Percentiles rank a stretch among this genome's conserved stretches.
Evolutionary conservation across 1,140 invertebrate genomes (phyloP).

Genomic region (Scaptomyza montana): DNA sequence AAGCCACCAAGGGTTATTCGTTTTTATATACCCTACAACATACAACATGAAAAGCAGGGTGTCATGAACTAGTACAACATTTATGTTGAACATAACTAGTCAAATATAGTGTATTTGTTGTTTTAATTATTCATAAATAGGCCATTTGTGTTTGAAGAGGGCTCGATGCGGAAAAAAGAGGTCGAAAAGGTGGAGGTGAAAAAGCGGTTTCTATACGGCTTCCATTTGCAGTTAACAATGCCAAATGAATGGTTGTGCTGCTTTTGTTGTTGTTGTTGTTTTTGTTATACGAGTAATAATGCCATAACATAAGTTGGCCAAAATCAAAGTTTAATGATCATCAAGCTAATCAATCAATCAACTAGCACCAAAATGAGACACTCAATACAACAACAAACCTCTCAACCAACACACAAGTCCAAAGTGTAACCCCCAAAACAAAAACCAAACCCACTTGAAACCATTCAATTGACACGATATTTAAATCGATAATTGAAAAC

Average conservation of each 20-base stretch:
- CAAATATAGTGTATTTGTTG: too few relatives aligned
- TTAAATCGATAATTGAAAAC: too few relatives aligned
- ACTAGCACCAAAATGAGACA: too few relatives aligned
- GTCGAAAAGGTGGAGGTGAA: background rate
- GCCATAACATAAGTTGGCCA: conserved; percentile 23
- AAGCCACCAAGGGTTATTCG: background rate
- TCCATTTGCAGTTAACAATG: conserved; percentile 47
- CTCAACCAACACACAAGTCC: too few relatives aligned
- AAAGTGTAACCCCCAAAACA: too few relatives aligned
- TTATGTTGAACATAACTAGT: too few relatives aligned
- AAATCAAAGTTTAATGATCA: conserved; percentile 26
- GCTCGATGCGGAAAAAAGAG: background rate
- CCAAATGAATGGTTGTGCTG: too few relatives aligned
- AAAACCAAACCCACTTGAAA: too few relatives aligned
- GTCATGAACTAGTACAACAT: background rate
- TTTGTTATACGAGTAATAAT: conserved; percentile 59
- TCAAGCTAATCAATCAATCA: conserved; percentile 21
- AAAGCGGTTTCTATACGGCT: conserved; percentile 48
- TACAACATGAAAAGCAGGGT: too few relatives aligned
- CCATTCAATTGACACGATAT: too few relatives aligned
- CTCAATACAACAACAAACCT: background rate
- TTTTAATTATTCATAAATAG: conserved; percentile 23
- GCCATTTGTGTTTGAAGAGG: conserved; percentile 39
- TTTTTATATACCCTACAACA: background rate
- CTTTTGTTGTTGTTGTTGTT: conserved; percentile 15